phyloP scores from a whole-genome alignment of 2,888 invertebrate species.

The Eupithecia inturbata region DNA sequence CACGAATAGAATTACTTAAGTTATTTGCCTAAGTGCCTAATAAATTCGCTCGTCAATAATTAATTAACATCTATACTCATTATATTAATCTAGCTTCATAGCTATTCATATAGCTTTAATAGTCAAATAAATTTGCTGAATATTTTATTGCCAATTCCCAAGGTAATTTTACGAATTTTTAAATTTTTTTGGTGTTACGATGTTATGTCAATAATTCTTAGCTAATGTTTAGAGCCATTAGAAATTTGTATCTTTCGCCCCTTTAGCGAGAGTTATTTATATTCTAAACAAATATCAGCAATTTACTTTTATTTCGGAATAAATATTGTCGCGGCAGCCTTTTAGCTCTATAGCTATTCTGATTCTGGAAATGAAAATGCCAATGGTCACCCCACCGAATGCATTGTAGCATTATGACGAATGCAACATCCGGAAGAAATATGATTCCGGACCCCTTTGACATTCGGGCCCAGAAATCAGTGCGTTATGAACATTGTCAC shows the following conservation, averaged over 20 bases:
- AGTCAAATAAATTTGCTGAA: neutral
- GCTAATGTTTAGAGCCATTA: neutral
- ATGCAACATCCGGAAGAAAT: constrained; percentile 76
- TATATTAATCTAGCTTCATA: neutral
- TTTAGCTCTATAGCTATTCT: neutral
- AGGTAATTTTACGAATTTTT: neutral
- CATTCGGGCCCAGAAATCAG: constrained; percentile 65
- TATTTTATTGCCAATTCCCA: neutral
- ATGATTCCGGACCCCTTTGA: constrained; percentile 68
- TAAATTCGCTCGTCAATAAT: constrained; percentile 9
- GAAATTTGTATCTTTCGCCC: neutral
- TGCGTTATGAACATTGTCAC: constrained; percentile 69
- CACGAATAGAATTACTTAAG: neutral
- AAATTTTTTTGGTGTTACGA: neutral
- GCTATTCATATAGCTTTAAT: neutral
- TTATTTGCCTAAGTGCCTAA: constrained; percentile 11
- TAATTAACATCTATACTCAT: constrained; percentile 11
- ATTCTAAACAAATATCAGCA: neutral
- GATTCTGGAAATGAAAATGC: neutral
- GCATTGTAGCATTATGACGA: constrained; percentile 61
- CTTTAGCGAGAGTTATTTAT: neutral
- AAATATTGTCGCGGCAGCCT: neutral
- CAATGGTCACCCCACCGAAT: constrained; percentile 40
- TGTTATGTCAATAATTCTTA: neutral
- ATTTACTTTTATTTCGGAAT: neutral